Evolutionary conservation across 2,797 vertebrate species (phyloP).

Genomic region (Huso huso): DNA sequence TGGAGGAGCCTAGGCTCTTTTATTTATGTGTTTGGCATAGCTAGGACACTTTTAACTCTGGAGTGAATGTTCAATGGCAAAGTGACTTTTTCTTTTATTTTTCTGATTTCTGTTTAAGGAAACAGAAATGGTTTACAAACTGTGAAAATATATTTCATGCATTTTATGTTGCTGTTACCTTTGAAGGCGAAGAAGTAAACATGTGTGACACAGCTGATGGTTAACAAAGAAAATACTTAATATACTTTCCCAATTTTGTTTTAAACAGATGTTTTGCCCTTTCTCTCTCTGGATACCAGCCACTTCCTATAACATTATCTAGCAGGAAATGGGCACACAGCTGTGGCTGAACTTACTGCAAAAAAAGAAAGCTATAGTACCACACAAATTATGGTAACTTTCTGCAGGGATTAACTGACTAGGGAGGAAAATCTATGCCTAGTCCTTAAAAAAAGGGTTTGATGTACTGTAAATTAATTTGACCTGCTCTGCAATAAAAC

Average conservation of each 20-base stretch:
- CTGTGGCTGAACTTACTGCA: slow-evolving; percentile 6
- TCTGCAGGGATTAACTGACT: neutral
- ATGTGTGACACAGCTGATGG: slow-evolving; percentile 35
- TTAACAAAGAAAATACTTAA: slow-evolving; percentile 28
- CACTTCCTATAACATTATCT: slow-evolving; percentile 27
- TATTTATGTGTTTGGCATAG: neutral
- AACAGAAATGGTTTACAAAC: slow-evolving; percentile 21
- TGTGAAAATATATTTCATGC: slow-evolving; percentile 16
- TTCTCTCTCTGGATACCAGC: slow-evolving; percentile 31
- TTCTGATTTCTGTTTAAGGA: neutral
- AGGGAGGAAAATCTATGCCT: neutral
- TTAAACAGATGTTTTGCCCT: slow-evolving; percentile 32
- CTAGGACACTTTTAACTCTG: too few relatives aligned
- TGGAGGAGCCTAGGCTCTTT: neutral
- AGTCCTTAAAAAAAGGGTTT: too few relatives aligned
- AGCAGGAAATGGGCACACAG: slow-evolving; percentile 22
- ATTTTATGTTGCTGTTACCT: slow-evolving; percentile 17
- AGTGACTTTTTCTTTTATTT: too few relatives aligned
- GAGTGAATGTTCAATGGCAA: too few relatives aligned
- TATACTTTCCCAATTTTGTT: slow-evolving; percentile 35
- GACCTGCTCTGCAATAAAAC: too few relatives aligned
- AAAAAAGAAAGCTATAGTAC: neutral
- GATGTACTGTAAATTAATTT: too few relatives aligned
- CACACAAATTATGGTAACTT: neutral
- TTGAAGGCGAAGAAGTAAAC: slow-evolving; percentile 22